These are phyloP conservation scores for Leptopilina myrica DNA, from an alignment of 2,888 invertebrate species.

Conservation along the genomic window DNA sequence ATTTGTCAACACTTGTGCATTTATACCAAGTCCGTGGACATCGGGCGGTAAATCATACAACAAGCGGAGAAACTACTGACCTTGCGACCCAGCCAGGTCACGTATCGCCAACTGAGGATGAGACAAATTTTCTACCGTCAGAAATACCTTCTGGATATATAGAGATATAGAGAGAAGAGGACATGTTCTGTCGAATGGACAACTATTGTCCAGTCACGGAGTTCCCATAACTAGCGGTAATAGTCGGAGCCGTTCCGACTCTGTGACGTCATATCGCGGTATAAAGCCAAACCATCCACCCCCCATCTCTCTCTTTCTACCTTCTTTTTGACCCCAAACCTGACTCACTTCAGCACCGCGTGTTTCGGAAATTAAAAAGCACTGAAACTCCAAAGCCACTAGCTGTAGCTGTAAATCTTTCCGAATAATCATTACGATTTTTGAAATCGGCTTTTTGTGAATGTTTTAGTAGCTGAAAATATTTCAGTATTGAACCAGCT, in stretches of 20 bases:
- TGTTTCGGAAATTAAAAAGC: constrained; percentile 37
- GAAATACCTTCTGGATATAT: constrained; percentile 57
- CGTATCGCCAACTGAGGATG: neutral
- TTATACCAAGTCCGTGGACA: constrained; percentile 56
- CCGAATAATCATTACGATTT: constrained; percentile 20
- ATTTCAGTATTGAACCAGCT: constrained; percentile 17
- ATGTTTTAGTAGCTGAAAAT: constrained; percentile 17
- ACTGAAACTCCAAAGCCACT: constrained; percentile 30
- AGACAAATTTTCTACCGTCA: constrained; percentile 41
- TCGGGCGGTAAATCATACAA: constrained; percentile 63
- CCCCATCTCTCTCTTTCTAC: neutral
- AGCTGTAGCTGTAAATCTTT: constrained; percentile 22
- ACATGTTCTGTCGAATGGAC: constrained; percentile 45
- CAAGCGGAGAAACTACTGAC: constrained; percentile 61
- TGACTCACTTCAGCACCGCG: constrained; percentile 20
- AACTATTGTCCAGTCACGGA: constrained; percentile 66
- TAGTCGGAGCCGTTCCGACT: constrained; percentile 34
- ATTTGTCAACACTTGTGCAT: constrained; percentile 67
- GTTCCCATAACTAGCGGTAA: constrained; percentile 63
- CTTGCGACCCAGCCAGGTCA: constrained; percentile 42
- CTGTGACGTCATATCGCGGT: constrained; percentile 40
- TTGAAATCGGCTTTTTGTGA: constrained; percentile 14
- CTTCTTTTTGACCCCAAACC: neutral
- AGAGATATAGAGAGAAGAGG: constrained; percentile 16
- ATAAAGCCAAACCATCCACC: constrained; percentile 23